Conservation (phyloP, 2,888 invertebrate species). For the Allygus modestus region DNA sequence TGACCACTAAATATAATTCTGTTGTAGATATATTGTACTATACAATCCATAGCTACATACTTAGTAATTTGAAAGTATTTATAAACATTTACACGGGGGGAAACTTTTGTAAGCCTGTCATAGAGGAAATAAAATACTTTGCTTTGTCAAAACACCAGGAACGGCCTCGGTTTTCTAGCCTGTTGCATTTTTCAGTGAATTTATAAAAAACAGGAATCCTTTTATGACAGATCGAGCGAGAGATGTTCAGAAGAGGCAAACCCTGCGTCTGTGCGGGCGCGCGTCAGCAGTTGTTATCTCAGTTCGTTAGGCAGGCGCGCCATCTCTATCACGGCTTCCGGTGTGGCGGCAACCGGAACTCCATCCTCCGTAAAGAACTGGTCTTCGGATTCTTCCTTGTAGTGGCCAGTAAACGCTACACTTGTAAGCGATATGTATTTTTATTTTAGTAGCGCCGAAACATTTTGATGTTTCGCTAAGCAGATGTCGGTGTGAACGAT, state of each 20-base stretch:
- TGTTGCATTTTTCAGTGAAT: neutral
- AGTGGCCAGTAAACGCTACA: neutral
- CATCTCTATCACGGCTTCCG: constrained; percentile 31
- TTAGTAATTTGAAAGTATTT: too few species aligned
- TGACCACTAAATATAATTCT: too few species aligned
- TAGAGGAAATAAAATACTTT: too few species aligned
- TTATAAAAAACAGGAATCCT: neutral
- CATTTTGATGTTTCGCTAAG: too few species aligned
- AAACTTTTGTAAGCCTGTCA: too few species aligned
- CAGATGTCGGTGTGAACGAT: too few species aligned
- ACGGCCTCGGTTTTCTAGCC: neutral
- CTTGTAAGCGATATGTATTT: neutral
- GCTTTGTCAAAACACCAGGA: too few species aligned
- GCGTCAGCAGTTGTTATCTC: constrained; percentile 35
- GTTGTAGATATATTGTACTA: too few species aligned
- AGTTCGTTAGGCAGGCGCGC: constrained; percentile 36
- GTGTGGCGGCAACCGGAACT: constrained; percentile 43
- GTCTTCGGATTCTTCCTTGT: neutral
- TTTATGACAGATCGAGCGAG: neutral
- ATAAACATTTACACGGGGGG: too few species aligned
- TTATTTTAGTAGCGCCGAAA: too few species aligned
- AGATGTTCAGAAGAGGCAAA: neutral
- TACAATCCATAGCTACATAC: too few species aligned
- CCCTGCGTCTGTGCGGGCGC: constrained; percentile 15
- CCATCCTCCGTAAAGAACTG: constrained; percentile 15